phyloP scores from a whole-genome alignment of 2,888 invertebrate genomes.

The Anorthoa munda region DNA sequence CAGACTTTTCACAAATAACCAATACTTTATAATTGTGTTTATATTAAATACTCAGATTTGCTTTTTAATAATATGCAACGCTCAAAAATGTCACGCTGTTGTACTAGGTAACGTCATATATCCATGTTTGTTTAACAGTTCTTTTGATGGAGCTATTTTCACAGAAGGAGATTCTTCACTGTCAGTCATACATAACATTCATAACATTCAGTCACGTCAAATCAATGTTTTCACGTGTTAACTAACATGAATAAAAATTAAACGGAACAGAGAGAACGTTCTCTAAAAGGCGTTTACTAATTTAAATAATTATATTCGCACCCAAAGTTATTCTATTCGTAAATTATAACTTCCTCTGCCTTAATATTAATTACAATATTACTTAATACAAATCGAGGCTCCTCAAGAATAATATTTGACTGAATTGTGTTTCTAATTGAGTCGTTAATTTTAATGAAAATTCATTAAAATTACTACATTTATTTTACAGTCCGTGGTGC shows the following conservation, averaged over 20 bases:
- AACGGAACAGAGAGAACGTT: neutral
- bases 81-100: neutral
- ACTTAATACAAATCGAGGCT: constrained; percentile 44
- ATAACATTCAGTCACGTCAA: neutral
- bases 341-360: constrained; percentile 23
- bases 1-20: no score
- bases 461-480: neutral
- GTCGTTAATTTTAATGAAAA: constrained; percentile 47
- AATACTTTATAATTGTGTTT: no score
- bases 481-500: constrained; percentile 7
- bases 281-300: neutral
- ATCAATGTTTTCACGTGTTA: neutral
- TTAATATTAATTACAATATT: constrained; percentile 41
- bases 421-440: constrained; percentile 53
- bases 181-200: no score
- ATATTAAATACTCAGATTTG: no score
- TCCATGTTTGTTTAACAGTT: neutral
- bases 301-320: constrained; percentile 25
- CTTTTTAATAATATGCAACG: no score
- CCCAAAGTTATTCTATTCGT: constrained; percentile 10
- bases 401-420: constrained; percentile 43
- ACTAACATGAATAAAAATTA: constrained; percentile 3
- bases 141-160: neutral
- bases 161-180: neutral
- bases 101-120: neutral